Evolutionary conservation across 2,797 vertebrate genomes (phyloP).

Genomic region (Clarias pachynema): DNA sequence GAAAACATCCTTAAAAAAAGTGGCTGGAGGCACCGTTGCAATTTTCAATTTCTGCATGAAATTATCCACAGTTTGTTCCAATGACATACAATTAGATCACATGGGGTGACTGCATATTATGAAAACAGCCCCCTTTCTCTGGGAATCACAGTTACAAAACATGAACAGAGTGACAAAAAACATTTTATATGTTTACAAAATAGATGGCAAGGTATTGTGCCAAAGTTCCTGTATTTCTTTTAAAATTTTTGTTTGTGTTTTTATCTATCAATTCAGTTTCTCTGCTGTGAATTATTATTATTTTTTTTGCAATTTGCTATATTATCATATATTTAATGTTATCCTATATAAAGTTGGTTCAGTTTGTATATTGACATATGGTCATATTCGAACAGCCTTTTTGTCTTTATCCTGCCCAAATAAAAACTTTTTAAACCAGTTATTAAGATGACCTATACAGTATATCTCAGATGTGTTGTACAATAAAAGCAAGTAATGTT

Average conservation of each 20-base stretch:
- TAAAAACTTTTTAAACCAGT: neutral
- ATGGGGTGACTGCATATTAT: constrained; percentile 78
- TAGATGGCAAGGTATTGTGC: constrained; percentile 52
- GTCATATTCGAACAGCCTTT: neutral
- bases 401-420: neutral
- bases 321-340: neutral
- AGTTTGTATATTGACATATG: neutral
- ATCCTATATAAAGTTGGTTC: neutral
- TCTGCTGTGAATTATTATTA: no score
- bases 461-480: neutral
- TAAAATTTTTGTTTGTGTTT: constrained; percentile 47
- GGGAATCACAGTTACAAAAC: constrained; percentile 51
- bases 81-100: constrained; percentile 91
- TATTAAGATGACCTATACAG: neutral
- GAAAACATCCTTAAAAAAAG: neutral
- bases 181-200: neutral
- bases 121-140: neutral
- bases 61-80: constrained; percentile 92
- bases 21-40: constrained; percentile 65
- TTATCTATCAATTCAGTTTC: no score
- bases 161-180: constrained; percentile 1
- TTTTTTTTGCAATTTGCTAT: neutral
- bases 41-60: constrained; percentile 91
- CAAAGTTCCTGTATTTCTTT: constrained; percentile 68
- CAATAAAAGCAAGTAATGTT: neutral